Percentiles rank a stretch among this genome's conserved stretches.
Evolutionary conservation across 2,888 invertebrate species (phyloP).

Genomic region (Holacanthella duospinosa): DNA sequence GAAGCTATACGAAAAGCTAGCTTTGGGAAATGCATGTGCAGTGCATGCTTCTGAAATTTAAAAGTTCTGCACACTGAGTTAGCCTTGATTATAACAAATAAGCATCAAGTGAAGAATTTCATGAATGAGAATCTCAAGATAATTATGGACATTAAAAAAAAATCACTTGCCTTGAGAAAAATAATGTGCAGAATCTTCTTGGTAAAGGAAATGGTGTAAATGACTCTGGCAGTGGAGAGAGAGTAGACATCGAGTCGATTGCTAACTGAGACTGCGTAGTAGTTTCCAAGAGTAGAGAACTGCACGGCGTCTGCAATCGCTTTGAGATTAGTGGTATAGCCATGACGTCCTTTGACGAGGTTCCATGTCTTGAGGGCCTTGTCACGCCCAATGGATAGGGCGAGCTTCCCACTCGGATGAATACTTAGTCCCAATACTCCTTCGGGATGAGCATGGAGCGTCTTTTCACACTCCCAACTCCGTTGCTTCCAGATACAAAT

Average conservation of each 20-base stretch:
- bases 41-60: no score
- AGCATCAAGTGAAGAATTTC: no score
- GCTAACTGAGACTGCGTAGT: conserved; percentile 63
- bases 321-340: conserved; percentile 76
- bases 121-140: no score
- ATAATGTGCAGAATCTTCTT: conserved; percentile 58
- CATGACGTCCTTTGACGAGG: conserved; percentile 77
- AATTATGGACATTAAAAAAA: no score
- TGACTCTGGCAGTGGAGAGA: conserved; percentile 62
- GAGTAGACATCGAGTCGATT: conserved; percentile 68
- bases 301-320: conserved; percentile 50
- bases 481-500: conserved; percentile 69
- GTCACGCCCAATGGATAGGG: conserved; percentile 75
- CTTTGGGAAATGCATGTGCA: conserved; percentile 23
- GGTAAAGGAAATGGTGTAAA: conserved; percentile 55
- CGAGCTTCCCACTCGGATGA: conserved; percentile 81
- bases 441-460: conserved; percentile 60
- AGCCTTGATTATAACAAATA: no score
- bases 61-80: no score
- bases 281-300: conserved; percentile 68
- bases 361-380: conserved; percentile 84
- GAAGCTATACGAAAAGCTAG: conserved; percentile 9
- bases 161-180: conserved; percentile 54
- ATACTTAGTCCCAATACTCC: conserved; percentile 56
- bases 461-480: conserved; percentile 75